Conservation (phyloP, 2,113 vertebrate species). For the Naja naja region DNA sequence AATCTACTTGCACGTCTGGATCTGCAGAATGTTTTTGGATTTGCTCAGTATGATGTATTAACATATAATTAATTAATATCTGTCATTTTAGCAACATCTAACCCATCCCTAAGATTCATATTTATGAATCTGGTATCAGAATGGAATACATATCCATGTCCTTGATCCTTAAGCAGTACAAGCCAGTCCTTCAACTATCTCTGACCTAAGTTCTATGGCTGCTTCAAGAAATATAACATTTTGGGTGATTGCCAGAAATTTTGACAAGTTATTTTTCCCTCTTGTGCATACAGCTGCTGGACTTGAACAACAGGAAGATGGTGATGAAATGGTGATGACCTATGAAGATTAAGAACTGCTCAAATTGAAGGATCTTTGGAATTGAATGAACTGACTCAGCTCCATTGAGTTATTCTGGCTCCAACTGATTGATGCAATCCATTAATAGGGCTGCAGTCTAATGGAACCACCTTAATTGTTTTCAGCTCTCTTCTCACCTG, state of each 20-base stretch:
- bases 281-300: not conserved
- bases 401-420: not conserved
- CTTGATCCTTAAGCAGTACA: not conserved
- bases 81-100: not conserved
- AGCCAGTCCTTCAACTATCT: not conserved
- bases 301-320: not conserved
- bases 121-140: not conserved
- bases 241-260: not conserved
- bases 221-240: not conserved
- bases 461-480: not conserved
- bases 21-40: not conserved
- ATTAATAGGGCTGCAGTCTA: not conserved
- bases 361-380: not conserved
- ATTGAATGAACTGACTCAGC: not conserved
- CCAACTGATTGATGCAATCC: not conserved
- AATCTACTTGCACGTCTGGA: not conserved
- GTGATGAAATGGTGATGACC: not conserved
- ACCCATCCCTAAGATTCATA: not conserved
- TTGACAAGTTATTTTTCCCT: not conserved
- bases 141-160: not conserved
- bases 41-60: not conserved
- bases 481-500: not conserved
- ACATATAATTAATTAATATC: not conserved
- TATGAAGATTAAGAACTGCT: not conserved
- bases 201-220: not conserved